Evolutionary conservation across 2,888 invertebrate genomes (phyloP), one percentile per base, ranked within the genome.

Genomic region (Limnephilus rhombicus): DNA sequence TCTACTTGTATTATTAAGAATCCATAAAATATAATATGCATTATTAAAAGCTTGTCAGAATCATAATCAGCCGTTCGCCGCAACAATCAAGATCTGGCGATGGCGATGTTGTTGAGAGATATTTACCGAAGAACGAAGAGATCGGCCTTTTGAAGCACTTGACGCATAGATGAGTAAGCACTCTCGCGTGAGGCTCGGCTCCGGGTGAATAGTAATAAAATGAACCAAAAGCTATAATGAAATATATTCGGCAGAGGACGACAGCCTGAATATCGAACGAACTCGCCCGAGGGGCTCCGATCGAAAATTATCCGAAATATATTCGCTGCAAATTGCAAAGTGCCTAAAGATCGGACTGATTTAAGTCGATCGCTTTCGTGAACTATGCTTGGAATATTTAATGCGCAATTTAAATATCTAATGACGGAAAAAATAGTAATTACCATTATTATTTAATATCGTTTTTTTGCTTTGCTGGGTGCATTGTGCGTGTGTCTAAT

Each of bases 301-400:
- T 89, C 91, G 91, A 88, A 91, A 91, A 91, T 68, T 87, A 91
- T 89, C 91, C 80, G 85, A 80, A 91, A 90, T 80, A 89, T 89
- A 89, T 91, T 89, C 85, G 85, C 49, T 80, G 89, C 89, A 83
- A 89, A 89, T 91, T 89, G 89, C 89, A 91, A 91, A 83, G 83
- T 45, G 34, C 37, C 89, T 80, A 24, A 29, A 89, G 81, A 81
- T 89, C 89, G 34, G 89, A 89, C 89, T 90, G 90, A 90, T 90
- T 90, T 85, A 90, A 90, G 90, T 85, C 34, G 85, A 90, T 90
- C 85, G 90, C 81, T 90, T 85, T 49, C 85, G 90, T 90, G 90
- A 90, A 90, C 90, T 90, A 85, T 90, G 90, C 68, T 41, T 68
- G 68, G 85, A 85, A 85, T 85, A 85, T 90, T 83, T 49, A 45